Base-by-base conservation (phyloP, 2,888 invertebrate genomes). In the Spisula solida region DNA sequence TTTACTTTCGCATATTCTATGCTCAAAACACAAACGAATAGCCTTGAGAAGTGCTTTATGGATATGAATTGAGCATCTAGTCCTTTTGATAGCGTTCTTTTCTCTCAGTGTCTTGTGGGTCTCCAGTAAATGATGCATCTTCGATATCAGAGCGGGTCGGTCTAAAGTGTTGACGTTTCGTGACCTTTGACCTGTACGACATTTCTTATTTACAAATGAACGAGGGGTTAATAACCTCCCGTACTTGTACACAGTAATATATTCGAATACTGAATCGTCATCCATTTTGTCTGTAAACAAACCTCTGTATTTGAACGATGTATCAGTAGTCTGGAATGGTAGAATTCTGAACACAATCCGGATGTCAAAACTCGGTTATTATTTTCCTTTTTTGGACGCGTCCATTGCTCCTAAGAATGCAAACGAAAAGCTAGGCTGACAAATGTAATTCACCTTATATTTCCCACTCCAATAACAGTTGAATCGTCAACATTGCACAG, bases 11-110 rank as follows among this genome's bases (percentile, higher is more conserved):
- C 81, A 82, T 29, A 91, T 90, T 51, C 89, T 89, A 20, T 91
- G 84, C 55, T 93, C 93, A 82, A 87, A 94, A 56, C 94, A 92
- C 34, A 89, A 56, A 41, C 94, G 79, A 6, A 94, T 91, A 8
- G 88, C 86, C 82, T 83, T 88, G 41, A 89, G 91, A 10, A 94
- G 75, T 14, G 85, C 87, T n/a, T 55, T 81, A 31, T 92, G 92
- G 18, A 91, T 25, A 29, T 80, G 66, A 5, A 51, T 66, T 8
- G 86, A 87, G 47, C 90, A 90, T 31, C 81, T 85, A 16, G 85
- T 75, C 48, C 82, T 85, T 20, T 47, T 78, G 20, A 29, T 4
- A n/a, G 55, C n/a, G 18, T 85, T 83, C 47, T 78, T 56, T 34
- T 82, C 31, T 51, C 88, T 87, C 56, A 88, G 84, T 4, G 78